A percentile compares a stretch with the other conserved stretches of the same genome.
Conservation (phyloP, 1,140 invertebrate genomes). For the Formica exsecta region DNA sequence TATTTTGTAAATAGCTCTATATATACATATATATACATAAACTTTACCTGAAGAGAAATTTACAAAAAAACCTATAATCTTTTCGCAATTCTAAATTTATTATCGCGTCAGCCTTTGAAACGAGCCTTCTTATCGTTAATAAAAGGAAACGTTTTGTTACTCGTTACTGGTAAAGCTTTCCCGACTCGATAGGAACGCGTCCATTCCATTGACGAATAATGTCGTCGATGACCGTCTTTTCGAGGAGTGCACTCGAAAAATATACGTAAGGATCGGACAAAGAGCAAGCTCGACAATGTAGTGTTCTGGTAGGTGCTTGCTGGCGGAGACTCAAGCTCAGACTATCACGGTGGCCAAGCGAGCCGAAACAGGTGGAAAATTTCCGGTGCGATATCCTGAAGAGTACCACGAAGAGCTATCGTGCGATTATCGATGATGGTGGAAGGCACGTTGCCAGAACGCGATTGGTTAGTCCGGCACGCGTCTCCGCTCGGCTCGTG, state of each 20-base stretch:
- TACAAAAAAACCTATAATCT: not conserved
- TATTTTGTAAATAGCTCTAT: conserved; percentile 24
- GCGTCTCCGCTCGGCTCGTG: conserved; percentile 65
- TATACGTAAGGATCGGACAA: not conserved
- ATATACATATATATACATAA: not conserved
- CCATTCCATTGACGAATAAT: conserved; percentile 1
- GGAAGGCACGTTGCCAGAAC: conserved; percentile 79
- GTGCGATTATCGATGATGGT: conserved; percentile 77
- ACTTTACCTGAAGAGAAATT: conserved; percentile 1
- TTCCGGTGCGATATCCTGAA: conserved; percentile 55
- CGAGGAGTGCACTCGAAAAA: conserved; percentile 5
- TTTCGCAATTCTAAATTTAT: conserved; percentile 20
- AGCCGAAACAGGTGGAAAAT: conserved; percentile 70
- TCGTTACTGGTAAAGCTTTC: not conserved
- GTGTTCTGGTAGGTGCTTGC: conserved; percentile 48
- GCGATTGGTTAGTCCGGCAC: conserved; percentile 74
- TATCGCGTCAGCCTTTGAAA: conserved; percentile 13
- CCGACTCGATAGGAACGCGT: not conserved
- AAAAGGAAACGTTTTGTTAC: not conserved
- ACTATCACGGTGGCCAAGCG: conserved; percentile 20
- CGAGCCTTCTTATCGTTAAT: not conserved
- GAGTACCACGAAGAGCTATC: conserved; percentile 57
- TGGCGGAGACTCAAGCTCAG: conserved; percentile 28
- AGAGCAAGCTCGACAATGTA: conserved; percentile 59
- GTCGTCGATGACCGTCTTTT: not conserved